phyloP scores from a whole-genome alignment of 2,797 vertebrate species.

The Odontamblyopus lacepedii region DNA sequence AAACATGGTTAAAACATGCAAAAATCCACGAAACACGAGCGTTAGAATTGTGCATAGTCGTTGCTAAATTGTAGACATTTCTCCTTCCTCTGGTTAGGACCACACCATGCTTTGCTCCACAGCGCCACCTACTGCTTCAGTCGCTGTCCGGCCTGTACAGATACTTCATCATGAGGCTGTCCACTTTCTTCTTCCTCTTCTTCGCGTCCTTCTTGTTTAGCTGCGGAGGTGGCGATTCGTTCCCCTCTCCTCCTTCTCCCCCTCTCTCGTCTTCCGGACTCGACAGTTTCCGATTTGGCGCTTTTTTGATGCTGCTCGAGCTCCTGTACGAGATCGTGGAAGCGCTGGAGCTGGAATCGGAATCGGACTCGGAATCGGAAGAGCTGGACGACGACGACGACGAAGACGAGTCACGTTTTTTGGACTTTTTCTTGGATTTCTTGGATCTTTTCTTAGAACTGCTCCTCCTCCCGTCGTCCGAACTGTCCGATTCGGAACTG shows the following conservation, averaged over 20 bases:
- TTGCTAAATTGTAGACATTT: neutral
- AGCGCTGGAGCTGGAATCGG: conserved; percentile 81
- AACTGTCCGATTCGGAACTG: conserved; percentile 74
- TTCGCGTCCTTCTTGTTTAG: conserved; percentile 85
- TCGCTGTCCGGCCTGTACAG: conserved; percentile 94
- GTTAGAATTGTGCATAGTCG: conserved; percentile 2
- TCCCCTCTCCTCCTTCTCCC: conserved; percentile 26
- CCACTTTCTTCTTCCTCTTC: conserved; percentile 90
- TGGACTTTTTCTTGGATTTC: conserved; percentile 86
- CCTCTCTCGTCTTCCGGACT: conserved; percentile 53
- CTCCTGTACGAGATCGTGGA: conserved; percentile 90
- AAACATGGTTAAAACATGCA: neutral
- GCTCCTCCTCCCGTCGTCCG: conserved; percentile 64
- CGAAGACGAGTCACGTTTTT: conserved; percentile 73
- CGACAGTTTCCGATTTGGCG: conserved; percentile 63
- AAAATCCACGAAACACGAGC: neutral
- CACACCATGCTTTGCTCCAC: conserved; percentile 73
- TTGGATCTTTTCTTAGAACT: conserved; percentile 83
- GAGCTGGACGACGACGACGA: conserved; percentile 71
- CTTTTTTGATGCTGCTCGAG: conserved; percentile 88
- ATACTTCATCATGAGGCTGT: conserved; percentile 98
- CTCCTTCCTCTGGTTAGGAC: conserved; percentile 63
- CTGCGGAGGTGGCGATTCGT: conserved; percentile 38
- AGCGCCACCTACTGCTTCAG: conserved; percentile 88
- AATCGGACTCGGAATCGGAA: conserved; percentile 74